These are phyloP conservation scores for Borostomias antarcticus DNA, from an alignment of 2,797 vertebrate species.

Conservation along the genomic window DNA sequence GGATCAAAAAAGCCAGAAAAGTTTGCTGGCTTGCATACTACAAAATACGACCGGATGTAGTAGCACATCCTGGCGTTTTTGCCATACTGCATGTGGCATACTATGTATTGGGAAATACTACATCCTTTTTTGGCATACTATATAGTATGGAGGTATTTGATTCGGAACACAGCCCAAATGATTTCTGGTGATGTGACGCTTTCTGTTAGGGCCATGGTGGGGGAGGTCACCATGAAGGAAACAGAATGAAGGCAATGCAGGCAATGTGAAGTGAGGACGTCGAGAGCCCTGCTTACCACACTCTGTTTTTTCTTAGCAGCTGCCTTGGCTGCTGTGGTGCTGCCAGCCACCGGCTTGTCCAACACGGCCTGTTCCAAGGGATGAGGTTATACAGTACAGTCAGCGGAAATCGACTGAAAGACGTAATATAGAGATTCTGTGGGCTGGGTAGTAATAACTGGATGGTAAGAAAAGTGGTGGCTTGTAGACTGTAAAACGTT, in stretches of 20 bases:
- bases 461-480: background rate
- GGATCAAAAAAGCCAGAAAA: no score
- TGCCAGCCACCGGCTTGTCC: slow-evolving; percentile 66
- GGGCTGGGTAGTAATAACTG: background rate
- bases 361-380: slow-evolving; percentile 63
- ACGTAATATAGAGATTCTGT: background rate
- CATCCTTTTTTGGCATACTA: no score
- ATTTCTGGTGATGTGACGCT: no score
- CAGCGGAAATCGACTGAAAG: background rate
- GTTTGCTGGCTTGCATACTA: no score
- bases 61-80: no score
- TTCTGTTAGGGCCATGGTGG: no score
- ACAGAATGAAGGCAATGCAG: background rate
- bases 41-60: no score
- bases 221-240: background rate
- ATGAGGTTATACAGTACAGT: background rate
- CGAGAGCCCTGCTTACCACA: slow-evolving; percentile 46
- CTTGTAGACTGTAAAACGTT: background rate
- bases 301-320: slow-evolving; percentile 52
- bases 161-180: no score
- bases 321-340: slow-evolving; percentile 46
- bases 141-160: no score
- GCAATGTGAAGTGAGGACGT: background rate
- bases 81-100: no score
- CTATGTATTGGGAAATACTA: no score